Conservation (phyloP, 1,140 invertebrate species). For the Armadillidium nasatum region DNA sequence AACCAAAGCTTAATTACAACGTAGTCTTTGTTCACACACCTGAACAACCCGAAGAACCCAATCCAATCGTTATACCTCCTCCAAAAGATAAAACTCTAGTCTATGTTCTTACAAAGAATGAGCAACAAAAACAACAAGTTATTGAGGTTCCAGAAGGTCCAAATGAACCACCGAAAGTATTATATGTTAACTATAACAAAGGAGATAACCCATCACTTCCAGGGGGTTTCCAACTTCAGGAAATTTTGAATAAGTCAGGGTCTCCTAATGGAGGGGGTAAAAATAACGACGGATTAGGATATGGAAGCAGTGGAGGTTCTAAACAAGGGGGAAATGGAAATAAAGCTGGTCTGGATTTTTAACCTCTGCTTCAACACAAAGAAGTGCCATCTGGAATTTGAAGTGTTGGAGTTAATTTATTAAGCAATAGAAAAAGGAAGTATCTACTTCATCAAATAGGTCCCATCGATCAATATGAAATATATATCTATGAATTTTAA, state of each 20-base stretch:
- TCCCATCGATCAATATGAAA: too few relatives aligned
- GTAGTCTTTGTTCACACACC: slow-evolving; percentile 40
- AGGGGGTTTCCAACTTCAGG: slow-evolving; percentile 35
- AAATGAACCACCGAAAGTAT: slow-evolving; percentile 33
- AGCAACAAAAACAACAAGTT: slow-evolving; percentile 26
- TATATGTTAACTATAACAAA: slow-evolving; percentile 41
- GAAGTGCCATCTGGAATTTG: too few relatives aligned
- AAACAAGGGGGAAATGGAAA: not conserved
- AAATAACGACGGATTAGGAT: too few relatives aligned
- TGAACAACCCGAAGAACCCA: slow-evolving; percentile 3
- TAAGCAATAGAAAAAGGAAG: too few relatives aligned
- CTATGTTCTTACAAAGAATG: slow-evolving; percentile 39
- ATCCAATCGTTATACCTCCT: slow-evolving; percentile 35
- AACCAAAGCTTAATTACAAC: slow-evolving; percentile 37
- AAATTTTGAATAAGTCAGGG: slow-evolving; percentile 30
- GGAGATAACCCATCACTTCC: slow-evolving; percentile 39
- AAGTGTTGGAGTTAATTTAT: too few relatives aligned
- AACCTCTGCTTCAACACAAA: too few relatives aligned
- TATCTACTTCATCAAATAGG: too few relatives aligned
- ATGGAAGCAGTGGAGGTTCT: slow-evolving; percentile 24
- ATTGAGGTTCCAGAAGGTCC: slow-evolving; percentile 32
- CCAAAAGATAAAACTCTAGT: slow-evolving; percentile 36
- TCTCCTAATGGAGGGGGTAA: not conserved
- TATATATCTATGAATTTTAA: too few relatives aligned
- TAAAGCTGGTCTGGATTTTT: too few relatives aligned